phyloP scores from a whole-genome alignment of 2,113 vertebrate species.

The Chaetura pelagica region DNA sequence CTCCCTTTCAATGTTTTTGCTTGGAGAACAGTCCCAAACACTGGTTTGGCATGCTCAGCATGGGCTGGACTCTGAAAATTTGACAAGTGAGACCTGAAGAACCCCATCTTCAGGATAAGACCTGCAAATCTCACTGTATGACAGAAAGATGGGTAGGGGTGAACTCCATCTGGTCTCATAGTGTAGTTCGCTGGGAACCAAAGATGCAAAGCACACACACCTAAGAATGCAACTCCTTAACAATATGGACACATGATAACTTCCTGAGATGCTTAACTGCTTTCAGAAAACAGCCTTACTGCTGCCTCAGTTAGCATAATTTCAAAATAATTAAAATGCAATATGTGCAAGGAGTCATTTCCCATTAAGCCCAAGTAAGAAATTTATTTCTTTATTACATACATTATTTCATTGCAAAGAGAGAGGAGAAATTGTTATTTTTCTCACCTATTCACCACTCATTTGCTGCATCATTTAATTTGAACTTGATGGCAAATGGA shows the following conservation, averaged over 20 bases:
- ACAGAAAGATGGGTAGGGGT: background rate
- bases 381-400: background rate
- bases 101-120: background rate
- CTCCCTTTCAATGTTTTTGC: background rate
- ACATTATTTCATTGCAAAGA: background rate
- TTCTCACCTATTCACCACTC: background rate
- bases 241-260: background rate
- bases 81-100: background rate
- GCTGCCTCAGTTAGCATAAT: background rate
- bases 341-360: background rate
- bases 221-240: background rate
- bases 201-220: fast-evolving
- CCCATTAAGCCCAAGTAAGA: background rate
- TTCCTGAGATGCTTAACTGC: background rate
- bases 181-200: background rate
- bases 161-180: background rate
- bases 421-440: background rate
- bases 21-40: background rate
- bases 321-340: background rate
- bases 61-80: background rate
- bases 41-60: background rate
- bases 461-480: background rate
- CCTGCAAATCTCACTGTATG: background rate
- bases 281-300: background rate
- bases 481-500: background rate